These are phyloP conservation scores for Serinus canaria DNA, from an alignment of 2,113 vertebrate species.

Conservation along the genomic window DNA sequence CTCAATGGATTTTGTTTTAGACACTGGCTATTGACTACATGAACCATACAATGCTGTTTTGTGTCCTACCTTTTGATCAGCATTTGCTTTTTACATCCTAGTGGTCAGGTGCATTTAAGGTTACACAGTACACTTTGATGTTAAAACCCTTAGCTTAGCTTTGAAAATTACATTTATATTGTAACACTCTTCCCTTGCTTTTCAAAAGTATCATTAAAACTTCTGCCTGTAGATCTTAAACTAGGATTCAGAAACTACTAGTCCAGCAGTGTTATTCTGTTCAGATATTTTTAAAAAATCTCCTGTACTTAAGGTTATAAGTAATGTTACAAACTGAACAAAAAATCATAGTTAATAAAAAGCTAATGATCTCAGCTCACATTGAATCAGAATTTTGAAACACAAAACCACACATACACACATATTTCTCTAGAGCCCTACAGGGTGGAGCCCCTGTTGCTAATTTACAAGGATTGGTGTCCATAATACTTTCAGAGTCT, in stretches of 20 bases:
- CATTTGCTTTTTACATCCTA: neutral
- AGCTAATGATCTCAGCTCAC: neutral
- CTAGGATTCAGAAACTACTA: neutral
- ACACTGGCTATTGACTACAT: neutral
- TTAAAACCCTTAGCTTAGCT: neutral
- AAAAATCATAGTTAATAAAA: neutral
- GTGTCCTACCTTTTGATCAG: neutral
- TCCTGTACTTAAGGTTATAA: neutral
- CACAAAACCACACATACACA: neutral
- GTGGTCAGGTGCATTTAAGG: neutral
- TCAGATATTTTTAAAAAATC: neutral
- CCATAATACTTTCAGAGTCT: neutral
- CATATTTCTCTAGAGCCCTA: neutral
- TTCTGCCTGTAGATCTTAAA: neutral
- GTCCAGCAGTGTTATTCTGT: neutral
- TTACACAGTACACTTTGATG: neutral
- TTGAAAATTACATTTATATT: neutral
- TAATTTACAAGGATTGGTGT: neutral
- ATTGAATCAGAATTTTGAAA: neutral
- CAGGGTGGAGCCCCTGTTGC: neutral
- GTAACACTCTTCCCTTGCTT: neutral
- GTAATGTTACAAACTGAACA: neutral
- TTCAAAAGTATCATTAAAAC: neutral
- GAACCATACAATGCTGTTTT: neutral
- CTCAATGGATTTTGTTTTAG: neutral